Evolutionary conservation across 2,888 invertebrate genomes (phyloP).

Genomic region (Cremastinae sp.): DNA sequence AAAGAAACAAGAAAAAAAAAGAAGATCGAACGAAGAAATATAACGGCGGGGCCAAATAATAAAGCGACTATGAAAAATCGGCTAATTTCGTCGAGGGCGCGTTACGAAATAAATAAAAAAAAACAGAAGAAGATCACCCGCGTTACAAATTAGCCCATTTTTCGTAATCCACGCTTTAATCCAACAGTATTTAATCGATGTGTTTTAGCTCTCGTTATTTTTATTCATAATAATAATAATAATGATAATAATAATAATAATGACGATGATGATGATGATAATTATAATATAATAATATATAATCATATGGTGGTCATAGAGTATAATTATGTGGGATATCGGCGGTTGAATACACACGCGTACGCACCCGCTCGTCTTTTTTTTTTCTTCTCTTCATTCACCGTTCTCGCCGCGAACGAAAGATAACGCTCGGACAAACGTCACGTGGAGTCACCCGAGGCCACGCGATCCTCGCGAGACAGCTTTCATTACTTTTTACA

Average conservation of each 20-base stretch:
- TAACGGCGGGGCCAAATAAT: slow-evolving; percentile 52
- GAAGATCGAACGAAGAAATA: slow-evolving; percentile 21
- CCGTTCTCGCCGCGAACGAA: not conserved
- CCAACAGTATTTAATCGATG: slow-evolving; percentile 61
- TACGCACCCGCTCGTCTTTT: slow-evolving; percentile 51
- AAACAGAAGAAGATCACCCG: no score
- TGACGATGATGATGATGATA: slow-evolving; percentile 48
- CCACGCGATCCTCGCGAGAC: no score
- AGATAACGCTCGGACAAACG: no score
- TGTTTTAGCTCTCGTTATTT: slow-evolving; percentile 62
- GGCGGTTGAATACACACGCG: slow-evolving; percentile 57
- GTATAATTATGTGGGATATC: slow-evolving; percentile 44
- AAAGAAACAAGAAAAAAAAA: slow-evolving; percentile 8
- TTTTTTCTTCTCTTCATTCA: not conserved
- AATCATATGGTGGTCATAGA: slow-evolving; percentile 47
- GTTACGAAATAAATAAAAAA: no score
- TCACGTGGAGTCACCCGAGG: no score
- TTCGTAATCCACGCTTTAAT: slow-evolving; percentile 52
- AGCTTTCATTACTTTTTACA: no score
- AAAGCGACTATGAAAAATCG: slow-evolving; percentile 58
- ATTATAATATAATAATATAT: no score
- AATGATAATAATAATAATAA: slow-evolving; percentile 50
- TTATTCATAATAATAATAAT: slow-evolving; percentile 44
- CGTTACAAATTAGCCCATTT: slow-evolving; percentile 31
- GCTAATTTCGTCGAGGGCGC: slow-evolving; percentile 54